Conservation (phyloP, 1,140 invertebrate species). For the Cydia fagiglandana region DNA sequence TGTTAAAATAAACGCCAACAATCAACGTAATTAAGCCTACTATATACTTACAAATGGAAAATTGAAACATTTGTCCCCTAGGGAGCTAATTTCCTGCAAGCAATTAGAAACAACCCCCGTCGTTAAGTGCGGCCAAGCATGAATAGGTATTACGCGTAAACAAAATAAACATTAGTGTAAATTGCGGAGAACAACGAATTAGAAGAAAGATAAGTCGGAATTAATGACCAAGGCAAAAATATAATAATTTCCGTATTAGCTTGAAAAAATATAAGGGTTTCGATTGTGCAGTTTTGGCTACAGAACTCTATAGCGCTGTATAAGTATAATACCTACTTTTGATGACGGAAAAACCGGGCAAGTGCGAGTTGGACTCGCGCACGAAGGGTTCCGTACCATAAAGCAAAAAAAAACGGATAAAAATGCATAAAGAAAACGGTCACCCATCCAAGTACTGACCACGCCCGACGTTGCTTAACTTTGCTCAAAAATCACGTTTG, state of each 20-base stretch:
- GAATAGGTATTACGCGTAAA: slow-evolving; percentile 19
- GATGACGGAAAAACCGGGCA: too few relatives aligned
- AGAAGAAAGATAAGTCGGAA: neutral
- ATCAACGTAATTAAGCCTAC: neutral
- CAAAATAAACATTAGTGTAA: slow-evolving; percentile 17
- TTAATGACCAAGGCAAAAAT: neutral
- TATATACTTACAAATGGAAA: slow-evolving; percentile 15
- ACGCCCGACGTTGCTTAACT: too few relatives aligned
- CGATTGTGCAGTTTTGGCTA: too few relatives aligned
- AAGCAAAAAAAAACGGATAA: too few relatives aligned
- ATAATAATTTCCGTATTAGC: neutral
- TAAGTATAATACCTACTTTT: too few relatives aligned
- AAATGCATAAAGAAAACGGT: too few relatives aligned
- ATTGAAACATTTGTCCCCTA: slow-evolving; percentile 17
- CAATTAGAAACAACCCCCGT: slow-evolving; percentile 15
- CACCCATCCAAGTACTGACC: too few relatives aligned
- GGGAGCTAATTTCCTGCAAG: slow-evolving; percentile 25
- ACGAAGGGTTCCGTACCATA: too few relatives aligned
- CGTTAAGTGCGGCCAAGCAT: slow-evolving; percentile 9
- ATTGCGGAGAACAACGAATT: neutral
- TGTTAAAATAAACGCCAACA: neutral
- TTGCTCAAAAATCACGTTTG: too few relatives aligned
- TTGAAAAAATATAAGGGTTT: neutral
- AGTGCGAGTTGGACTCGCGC: too few relatives aligned
- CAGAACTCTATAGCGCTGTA: too few relatives aligned